These are phyloP conservation scores for Spermophilus dauricus DNA, from an alignment of 2,113 vertebrate genomes.

Conservation along the genomic window DNA sequence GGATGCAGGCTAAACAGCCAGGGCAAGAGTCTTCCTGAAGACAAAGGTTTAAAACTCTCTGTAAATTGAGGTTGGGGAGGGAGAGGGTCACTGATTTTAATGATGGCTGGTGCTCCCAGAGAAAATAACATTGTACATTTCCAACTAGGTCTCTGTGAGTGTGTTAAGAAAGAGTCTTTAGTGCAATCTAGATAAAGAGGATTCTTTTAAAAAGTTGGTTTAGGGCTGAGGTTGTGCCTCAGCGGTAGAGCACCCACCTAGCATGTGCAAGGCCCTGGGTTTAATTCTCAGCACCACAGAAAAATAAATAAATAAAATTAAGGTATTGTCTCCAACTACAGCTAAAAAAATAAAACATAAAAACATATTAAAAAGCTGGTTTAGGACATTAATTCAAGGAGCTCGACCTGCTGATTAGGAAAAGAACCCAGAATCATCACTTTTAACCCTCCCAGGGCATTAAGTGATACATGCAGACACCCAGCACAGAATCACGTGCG, in stretches of 20 bases:
- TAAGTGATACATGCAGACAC: background rate
- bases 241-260: too few species aligned
- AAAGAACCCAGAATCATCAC: background rate
- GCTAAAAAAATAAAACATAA: too few species aligned
- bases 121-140: background rate
- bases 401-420: background rate
- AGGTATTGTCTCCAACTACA: too few species aligned
- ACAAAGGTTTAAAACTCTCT: background rate
- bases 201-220: background rate
- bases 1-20: background rate
- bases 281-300: too few species aligned
- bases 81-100: background rate
- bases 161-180: background rate
- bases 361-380: background rate
- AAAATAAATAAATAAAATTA: too few species aligned
- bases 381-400: background rate
- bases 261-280: too few species aligned
- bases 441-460: background rate
- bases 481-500: background rate
- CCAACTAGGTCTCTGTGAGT: background rate
- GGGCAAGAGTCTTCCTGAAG: background rate
- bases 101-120: background rate
- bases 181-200: background rate
- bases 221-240: background rate
- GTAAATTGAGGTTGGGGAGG: background rate